Conservation (phyloP, 2,888 invertebrate genomes). For the Hetaerina titia region DNA sequence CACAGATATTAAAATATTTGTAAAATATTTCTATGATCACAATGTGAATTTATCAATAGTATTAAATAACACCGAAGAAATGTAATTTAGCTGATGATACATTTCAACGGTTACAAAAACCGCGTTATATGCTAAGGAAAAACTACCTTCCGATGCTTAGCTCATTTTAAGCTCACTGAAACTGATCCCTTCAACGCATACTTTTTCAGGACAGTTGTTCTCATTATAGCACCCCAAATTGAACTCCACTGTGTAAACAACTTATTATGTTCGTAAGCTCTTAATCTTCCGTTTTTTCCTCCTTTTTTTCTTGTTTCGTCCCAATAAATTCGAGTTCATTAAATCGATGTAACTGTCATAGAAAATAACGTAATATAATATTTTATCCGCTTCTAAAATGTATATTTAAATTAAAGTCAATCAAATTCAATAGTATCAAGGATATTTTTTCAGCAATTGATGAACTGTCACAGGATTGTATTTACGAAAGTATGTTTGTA, state of each 20-base stretch:
- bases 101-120: no score
- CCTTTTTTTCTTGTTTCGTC: not conserved
- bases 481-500: no score
- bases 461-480: no score
- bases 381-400: not conserved
- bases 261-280: not conserved
- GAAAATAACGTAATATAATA: not conserved
- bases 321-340: not conserved
- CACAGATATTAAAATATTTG: not conserved
- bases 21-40: not conserved
- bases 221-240: not conserved
- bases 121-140: no score
- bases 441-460: not conserved
- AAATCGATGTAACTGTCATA: not conserved
- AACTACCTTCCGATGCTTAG: no score
- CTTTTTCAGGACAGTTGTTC: not conserved
- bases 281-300: not conserved
- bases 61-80: no score
- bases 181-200: not conserved
- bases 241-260: not conserved
- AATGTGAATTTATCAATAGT: no score
- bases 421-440: not conserved
- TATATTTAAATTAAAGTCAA: not conserved
- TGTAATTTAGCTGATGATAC: no score
- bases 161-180: not conserved